phyloP scores from a whole-genome alignment of 2,888 invertebrate genomes.

The Lissonota sp. region DNA sequence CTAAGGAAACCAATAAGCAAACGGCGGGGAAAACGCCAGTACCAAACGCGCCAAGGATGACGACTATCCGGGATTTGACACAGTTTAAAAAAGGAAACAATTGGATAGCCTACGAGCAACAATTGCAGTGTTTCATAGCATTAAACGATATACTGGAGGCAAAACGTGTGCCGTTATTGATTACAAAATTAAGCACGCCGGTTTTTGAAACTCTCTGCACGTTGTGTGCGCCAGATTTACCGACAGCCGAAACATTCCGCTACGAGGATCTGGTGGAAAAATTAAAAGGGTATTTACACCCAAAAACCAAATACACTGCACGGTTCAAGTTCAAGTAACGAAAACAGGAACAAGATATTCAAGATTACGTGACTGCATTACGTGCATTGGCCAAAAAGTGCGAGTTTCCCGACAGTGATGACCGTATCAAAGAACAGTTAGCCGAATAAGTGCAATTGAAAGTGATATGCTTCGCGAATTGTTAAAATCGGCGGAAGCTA shows the following conservation, averaged over 20 bases:
- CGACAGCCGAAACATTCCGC: too few species aligned
- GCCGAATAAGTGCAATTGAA: conserved; percentile 12
- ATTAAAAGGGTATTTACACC: too few species aligned
- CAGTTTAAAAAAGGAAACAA: conserved; percentile 15
- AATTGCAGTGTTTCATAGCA: conserved; percentile 24
- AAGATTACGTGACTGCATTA: not conserved
- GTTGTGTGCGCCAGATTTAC: too few species aligned
- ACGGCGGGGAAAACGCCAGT: not conserved
- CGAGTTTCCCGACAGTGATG: conserved; percentile 23
- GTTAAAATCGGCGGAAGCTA: conserved; percentile 4
- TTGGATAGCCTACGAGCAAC: conserved; percentile 10
- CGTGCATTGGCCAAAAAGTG: conserved; percentile 22
- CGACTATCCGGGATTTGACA: conserved; percentile 10
- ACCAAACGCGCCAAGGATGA: not conserved
- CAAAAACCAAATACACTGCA: too few species aligned
- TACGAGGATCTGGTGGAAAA: too few species aligned
- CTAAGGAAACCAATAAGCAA: not conserved
- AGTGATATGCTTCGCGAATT: conserved; percentile 20
- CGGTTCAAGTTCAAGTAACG: too few species aligned
- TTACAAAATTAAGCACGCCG: too few species aligned
- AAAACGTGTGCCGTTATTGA: too few species aligned
- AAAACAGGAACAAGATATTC: too few species aligned
- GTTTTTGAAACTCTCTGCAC: too few species aligned
- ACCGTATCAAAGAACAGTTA: conserved; percentile 17
- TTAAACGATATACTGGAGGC: conserved; percentile 13